Evolutionary conservation across 2,888 invertebrate species (phyloP).

Genomic region (Seladonia tumulorum): DNA sequence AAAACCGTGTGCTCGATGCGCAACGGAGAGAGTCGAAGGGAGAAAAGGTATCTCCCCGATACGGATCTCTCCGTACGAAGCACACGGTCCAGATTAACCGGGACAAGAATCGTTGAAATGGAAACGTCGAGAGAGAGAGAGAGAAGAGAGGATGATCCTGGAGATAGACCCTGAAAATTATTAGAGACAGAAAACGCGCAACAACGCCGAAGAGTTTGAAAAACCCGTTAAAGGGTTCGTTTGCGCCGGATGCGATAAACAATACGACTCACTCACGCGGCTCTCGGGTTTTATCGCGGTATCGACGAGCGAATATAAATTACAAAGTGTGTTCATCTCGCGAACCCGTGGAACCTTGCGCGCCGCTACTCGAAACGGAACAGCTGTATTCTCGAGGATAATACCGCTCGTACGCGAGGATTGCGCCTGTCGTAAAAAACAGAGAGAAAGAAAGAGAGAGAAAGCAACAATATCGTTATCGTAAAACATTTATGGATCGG

Average conservation of each 20-base stretch:
- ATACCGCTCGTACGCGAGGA: conserved; percentile 30
- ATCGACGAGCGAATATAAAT: background rate
- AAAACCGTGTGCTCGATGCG: background rate
- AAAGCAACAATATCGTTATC: conserved; percentile 47
- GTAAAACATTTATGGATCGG: conserved; percentile 51
- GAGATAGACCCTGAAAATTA: background rate
- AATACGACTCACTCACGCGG: background rate
- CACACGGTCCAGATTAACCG: background rate
- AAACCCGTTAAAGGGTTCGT: background rate
- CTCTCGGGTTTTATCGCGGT: background rate
- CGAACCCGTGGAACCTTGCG: background rate
- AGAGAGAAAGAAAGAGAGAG: too few species aligned
- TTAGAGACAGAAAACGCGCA: background rate
- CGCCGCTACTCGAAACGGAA: background rate
- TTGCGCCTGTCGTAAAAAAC: conserved; percentile 27
- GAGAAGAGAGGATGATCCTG: background rate
- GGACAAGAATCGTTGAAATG: background rate
- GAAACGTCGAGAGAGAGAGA: background rate
- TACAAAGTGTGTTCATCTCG: background rate
- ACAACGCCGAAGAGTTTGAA: background rate
- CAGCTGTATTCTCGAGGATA: conserved; percentile 26
- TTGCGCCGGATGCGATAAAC: background rate
- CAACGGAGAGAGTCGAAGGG: background rate
- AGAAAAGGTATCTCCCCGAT: background rate
- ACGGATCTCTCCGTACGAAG: background rate